phyloP scores from a whole-genome alignment of 2,888 invertebrate genomes.

The Cactoblastis cactorum region DNA sequence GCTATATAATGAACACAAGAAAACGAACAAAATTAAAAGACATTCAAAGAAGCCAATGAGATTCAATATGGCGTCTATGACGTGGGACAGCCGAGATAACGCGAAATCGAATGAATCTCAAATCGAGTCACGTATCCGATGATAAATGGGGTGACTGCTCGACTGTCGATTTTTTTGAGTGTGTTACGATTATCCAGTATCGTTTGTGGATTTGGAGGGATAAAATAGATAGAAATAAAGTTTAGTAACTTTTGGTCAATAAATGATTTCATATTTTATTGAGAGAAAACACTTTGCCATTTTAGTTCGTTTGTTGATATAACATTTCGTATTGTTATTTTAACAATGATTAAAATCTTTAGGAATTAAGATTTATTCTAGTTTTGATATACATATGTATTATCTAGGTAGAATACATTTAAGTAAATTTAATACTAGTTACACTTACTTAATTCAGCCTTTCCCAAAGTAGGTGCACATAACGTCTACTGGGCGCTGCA shows the following conservation, averaged over 20 bases:
- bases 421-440: no score
- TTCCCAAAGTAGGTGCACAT: no score
- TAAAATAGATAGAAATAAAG: background rate
- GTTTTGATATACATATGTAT: no score
- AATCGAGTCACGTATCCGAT: slow-evolving; percentile 14
- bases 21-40: slow-evolving; percentile 10
- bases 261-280: no score
- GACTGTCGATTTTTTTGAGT: slow-evolving; percentile 10
- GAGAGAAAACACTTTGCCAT: no score
- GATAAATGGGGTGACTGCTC: slow-evolving; percentile 16
- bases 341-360: no score
- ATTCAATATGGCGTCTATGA: slow-evolving; percentile 6
- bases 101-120: slow-evolving; percentile 12
- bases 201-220: background rate
- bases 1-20: background rate
- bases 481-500: no score
- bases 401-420: no score
- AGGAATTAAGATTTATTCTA: no score
- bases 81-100: slow-evolving; percentile 7
- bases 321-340: no score
- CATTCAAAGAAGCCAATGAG: slow-evolving; percentile 4
- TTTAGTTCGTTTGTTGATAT: no score
- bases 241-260: background rate
- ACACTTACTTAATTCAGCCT: no score
- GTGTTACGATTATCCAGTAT: slow-evolving; percentile 4